These are phyloP conservation scores for Sesia bembeciformis DNA, from an alignment of 2,888 invertebrate genomes.

Conservation along the genomic window DNA sequence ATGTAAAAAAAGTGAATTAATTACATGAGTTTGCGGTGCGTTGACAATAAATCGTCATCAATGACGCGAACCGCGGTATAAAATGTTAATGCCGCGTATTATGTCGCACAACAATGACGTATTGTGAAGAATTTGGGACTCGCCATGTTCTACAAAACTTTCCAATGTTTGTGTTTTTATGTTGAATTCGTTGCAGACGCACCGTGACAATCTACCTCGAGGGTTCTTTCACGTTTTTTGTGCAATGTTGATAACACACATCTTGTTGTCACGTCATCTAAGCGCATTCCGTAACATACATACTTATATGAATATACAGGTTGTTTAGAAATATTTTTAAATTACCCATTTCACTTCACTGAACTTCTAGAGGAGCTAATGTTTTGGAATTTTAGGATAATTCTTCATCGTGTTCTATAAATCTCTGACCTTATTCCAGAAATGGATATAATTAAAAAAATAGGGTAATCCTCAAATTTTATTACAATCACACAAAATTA, in stretches of 20 bases:
- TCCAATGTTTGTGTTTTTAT: constrained; percentile 40
- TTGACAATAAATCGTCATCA: constrained; percentile 69
- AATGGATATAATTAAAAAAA: no score
- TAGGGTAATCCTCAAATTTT: no score
- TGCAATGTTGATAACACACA: not conserved
- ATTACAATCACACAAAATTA: no score
- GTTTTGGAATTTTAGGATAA: no score
- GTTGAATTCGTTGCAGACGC: not conserved
- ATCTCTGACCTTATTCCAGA: no score
- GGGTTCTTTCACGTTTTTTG: not conserved
- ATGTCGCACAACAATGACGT: constrained; percentile 63
- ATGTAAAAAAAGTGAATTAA: constrained; percentile 41
- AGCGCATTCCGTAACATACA: not conserved
- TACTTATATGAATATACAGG: not conserved
- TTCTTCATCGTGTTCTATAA: no score
- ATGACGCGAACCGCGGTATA: constrained; percentile 65
- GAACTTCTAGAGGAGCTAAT: no score
- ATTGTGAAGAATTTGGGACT: constrained; percentile 58
- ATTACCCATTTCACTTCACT: no score
- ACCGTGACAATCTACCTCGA: not conserved
- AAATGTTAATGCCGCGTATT: constrained; percentile 69
- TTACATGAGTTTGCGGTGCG: constrained; percentile 40
- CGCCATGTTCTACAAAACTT: constrained; percentile 41
- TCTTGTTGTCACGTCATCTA: constrained; percentile 12
- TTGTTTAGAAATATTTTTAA: not conserved